These are phyloP conservation scores for Rhogogaster chlorosoma DNA, from an alignment of 2,888 invertebrate genomes.

Conservation along the genomic window DNA sequence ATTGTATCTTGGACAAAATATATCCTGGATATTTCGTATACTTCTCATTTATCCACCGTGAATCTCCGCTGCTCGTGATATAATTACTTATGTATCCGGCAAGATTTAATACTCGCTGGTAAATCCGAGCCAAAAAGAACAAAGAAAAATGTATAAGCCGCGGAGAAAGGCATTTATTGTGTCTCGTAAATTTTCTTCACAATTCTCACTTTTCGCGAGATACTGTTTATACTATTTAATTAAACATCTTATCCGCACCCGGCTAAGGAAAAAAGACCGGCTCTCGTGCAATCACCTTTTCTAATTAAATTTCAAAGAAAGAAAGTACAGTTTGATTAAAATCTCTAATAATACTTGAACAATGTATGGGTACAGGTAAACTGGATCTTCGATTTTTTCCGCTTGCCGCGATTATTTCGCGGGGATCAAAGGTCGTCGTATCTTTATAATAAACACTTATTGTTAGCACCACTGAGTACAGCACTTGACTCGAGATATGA, in stretches of 20 bases:
- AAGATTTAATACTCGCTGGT: not conserved
- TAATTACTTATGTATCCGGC: not conserved
- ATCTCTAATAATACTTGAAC: not conserved
- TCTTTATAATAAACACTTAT: slow-evolving; percentile 33
- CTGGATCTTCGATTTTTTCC: slow-evolving; percentile 21
- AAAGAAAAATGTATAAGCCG: not conserved
- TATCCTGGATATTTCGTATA: not conserved
- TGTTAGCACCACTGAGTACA: slow-evolving; percentile 29
- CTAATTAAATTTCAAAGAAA: slow-evolving; percentile 56
- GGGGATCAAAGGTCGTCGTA: slow-evolving; percentile 34
- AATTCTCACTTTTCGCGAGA: not conserved
- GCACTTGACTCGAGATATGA: slow-evolving; percentile 15
- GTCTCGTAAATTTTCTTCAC: not conserved
- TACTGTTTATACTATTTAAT: too few species aligned
- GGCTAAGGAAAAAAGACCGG: not conserved
- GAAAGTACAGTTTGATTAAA: not conserved
- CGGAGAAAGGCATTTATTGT: not conserved
- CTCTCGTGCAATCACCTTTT: not conserved
- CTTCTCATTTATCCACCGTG: not conserved
- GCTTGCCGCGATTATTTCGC: slow-evolving; percentile 57
- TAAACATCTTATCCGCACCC: not conserved
- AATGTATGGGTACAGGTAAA: not conserved
- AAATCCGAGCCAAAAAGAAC: not conserved
- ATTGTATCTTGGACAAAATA: not conserved
- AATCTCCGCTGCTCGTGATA: not conserved